Conservation (phyloP, 2,888 invertebrate species). For the Protodeltote pygarga region DNA sequence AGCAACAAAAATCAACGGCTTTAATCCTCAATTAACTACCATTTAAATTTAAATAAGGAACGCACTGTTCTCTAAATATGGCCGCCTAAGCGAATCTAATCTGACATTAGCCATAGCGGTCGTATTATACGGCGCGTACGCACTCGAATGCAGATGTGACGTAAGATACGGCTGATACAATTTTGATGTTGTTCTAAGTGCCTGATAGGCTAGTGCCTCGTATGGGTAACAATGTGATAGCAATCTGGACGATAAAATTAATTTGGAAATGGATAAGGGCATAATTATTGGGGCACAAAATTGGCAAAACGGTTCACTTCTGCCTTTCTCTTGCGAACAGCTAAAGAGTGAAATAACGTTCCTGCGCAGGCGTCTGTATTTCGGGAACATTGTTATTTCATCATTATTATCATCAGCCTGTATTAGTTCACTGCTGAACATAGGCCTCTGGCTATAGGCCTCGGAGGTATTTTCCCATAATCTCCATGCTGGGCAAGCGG, state of each 20-base stretch:
- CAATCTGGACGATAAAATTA: constrained; percentile 22
- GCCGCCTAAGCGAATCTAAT: constrained; percentile 60
- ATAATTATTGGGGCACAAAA: neutral
- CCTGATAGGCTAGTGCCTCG: constrained; percentile 57
- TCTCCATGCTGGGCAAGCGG: no score
- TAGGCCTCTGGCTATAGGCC: no score
- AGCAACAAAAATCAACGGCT: constrained; percentile 1
- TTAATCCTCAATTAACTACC: constrained; percentile 17
- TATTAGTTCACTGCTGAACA: no score
- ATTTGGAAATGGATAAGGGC: neutral
- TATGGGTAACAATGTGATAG: constrained; percentile 51
- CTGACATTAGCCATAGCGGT: constrained; percentile 65
- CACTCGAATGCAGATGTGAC: constrained; percentile 60
- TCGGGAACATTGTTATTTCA: no score
- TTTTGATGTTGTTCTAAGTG: constrained; percentile 74
- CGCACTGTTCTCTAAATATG: constrained; percentile 28
- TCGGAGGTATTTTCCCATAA: no score
- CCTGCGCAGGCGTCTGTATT: no score
- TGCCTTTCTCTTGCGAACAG: no score
- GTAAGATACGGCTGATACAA: constrained; percentile 63
- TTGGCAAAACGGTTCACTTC: no score
- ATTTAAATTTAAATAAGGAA: constrained; percentile 40
- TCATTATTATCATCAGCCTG: no score
- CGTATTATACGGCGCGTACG: constrained; percentile 51
- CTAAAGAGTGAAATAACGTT: no score